phyloP scores from a whole-genome alignment of 2,113 vertebrate genomes.

The Grammomys surdaster region DNA sequence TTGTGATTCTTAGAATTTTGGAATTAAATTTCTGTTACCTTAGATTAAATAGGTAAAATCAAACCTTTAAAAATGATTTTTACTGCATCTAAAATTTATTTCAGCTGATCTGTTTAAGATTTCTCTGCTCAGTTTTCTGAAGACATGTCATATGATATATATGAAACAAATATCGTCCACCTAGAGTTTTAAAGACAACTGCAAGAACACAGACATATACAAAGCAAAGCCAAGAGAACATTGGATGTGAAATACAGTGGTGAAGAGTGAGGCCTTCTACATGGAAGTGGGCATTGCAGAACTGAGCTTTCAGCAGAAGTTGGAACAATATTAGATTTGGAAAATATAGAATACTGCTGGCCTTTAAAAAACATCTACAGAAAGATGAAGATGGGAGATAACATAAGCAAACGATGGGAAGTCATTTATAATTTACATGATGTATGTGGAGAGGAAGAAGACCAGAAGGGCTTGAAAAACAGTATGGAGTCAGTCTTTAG shows the following conservation, averaged over 20 bases:
- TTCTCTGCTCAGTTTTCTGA: not conserved
- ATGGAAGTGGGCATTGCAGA: not conserved
- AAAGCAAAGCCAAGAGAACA: not conserved
- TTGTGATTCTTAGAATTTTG: slow-evolving; percentile 16
- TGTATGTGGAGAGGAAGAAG: not conserved
- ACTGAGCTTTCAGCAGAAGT: not conserved
- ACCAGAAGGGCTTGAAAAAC: not conserved
- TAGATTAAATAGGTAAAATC: slow-evolving; percentile 7
- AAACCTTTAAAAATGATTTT: not conserved
- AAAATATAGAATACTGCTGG: not conserved
- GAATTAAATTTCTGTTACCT: slow-evolving; percentile 5
- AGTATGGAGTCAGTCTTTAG: not conserved
- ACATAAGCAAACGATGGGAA: not conserved
- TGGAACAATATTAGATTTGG: not conserved
- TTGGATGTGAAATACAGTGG: not conserved
- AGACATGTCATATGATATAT: not conserved
- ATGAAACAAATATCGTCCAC: not conserved
- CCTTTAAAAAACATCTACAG: not conserved
- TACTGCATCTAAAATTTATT: slow-evolving; percentile 31
- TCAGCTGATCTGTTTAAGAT: not conserved
- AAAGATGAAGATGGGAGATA: not conserved
- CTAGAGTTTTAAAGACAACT: not conserved
- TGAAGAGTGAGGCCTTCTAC: not conserved
- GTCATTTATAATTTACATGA: slow-evolving; percentile 41
- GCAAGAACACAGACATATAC: not conserved